Percentiles rank a stretch among this genome's conserved stretches.
phyloP scores from a whole-genome alignment of 2,888 invertebrate species.

The Callinectes sapidus region DNA sequence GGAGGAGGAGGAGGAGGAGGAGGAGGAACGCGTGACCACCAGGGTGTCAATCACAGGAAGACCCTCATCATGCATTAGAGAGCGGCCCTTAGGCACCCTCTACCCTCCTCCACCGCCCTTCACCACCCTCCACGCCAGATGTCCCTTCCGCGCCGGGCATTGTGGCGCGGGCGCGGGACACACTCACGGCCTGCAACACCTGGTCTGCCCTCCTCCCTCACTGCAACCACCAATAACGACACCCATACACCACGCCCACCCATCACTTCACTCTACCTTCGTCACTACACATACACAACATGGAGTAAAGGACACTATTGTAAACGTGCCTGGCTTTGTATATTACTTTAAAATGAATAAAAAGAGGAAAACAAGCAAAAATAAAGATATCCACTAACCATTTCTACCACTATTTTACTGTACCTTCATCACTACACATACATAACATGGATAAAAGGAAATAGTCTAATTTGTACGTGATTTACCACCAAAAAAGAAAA shows the following conservation, averaged over 20 bases:
- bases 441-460: too few species aligned
- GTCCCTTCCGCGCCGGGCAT: not conserved
- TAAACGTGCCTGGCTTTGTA: too few species aligned
- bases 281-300: not conserved
- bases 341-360: too few species aligned
- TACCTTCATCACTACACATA: too few species aligned
- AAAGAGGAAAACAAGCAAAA: too few species aligned
- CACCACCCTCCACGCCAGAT: not conserved
- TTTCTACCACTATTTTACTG: too few species aligned
- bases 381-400: too few species aligned
- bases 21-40: not conserved
- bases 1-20: not conserved
- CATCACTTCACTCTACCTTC: too few species aligned
- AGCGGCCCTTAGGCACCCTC: conserved; percentile 6
- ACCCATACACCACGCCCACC: not conserved
- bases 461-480: too few species aligned
- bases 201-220: not conserved
- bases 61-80: not conserved
- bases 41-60: conserved; percentile 23
- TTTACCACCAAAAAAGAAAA: too few species aligned
- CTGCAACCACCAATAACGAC: not conserved
- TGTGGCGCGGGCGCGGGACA: not conserved
- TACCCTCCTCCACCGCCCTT: not conserved
- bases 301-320: too few species aligned
- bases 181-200: conserved; percentile 8